These are phyloP conservation scores for Drosophila testacea DNA, from an alignment of 2,888 invertebrate species.

Conservation along the genomic window DNA sequence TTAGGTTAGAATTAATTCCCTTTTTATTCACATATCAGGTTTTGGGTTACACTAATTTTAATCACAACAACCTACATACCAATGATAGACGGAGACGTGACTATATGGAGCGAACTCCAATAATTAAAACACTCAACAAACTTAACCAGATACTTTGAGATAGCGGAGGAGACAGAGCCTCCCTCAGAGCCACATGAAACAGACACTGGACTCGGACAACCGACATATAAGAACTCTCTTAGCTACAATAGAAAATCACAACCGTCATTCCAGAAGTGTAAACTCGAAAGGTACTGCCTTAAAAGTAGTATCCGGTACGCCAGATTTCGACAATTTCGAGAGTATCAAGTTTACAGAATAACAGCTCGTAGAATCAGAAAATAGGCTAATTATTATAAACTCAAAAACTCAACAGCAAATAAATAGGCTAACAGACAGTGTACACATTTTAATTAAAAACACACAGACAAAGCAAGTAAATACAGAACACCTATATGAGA, in stretches of 20 bases:
- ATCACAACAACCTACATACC: conserved; percentile 13
- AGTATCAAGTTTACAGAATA: too few relatives aligned
- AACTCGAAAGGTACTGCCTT: neutral
- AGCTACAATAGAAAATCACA: neutral
- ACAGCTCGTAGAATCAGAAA: too few relatives aligned
- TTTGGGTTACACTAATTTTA: too few relatives aligned
- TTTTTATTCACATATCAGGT: too few relatives aligned
- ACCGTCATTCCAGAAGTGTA: neutral
- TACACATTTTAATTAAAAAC: too few relatives aligned
- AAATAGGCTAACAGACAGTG: too few relatives aligned
- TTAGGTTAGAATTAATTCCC: too few relatives aligned
- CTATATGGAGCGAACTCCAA: conserved; percentile 17
- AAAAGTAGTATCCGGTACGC: conserved; percentile 3
- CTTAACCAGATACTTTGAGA: conserved; percentile 5
- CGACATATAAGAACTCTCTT: neutral
- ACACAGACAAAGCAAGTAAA: too few relatives aligned
- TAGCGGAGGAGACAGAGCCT: conserved; percentile 12
- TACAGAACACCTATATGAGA: too few relatives aligned
- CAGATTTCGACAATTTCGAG: too few relatives aligned
- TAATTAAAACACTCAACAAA: conserved; percentile 21
- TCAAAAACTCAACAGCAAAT: too few relatives aligned
- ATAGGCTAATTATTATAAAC: too few relatives aligned
- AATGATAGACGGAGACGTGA: conserved; percentile 16
- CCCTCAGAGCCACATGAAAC: conserved; percentile 5
- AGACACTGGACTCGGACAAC: neutral